Evolutionary conservation across 2,888 invertebrate genomes (phyloP).

Genomic region (Machimus atricapillus): DNA sequence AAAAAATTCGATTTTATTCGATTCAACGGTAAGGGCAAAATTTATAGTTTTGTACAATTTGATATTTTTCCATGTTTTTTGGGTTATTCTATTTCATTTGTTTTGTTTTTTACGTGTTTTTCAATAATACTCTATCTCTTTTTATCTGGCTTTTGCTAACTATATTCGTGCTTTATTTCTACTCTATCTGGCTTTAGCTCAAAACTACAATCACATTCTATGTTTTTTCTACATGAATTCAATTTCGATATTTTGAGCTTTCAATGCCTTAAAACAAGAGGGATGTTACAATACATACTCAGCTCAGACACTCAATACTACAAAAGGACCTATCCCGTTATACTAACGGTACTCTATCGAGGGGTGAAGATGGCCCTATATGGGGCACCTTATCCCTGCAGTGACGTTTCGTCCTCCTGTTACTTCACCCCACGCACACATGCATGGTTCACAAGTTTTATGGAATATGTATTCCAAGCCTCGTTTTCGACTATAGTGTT

Average conservation of each 20-base stretch:
- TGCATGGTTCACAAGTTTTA: not conserved
- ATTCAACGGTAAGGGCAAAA: slow-evolving; percentile 50
- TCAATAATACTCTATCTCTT: slow-evolving; percentile 22
- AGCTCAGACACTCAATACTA: not conserved
- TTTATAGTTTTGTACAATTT: not conserved
- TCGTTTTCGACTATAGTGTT: not conserved
- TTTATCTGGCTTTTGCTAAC: slow-evolving; percentile 6
- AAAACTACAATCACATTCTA: slow-evolving; percentile 19
- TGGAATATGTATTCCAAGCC: not conserved
- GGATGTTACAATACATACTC: not conserved
- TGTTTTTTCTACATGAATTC: slow-evolving; percentile 21
- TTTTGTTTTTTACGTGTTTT: not conserved
- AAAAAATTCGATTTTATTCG: slow-evolving; percentile 50
- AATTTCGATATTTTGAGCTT: slow-evolving; percentile 33
- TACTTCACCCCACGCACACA: not conserved
- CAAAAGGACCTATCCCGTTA: not conserved
- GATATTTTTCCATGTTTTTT: slow-evolving; percentile 18
- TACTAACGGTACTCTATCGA: not conserved
- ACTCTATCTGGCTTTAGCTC: not conserved
- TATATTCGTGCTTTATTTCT: slow-evolving; percentile 8
- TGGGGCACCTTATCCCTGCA: slow-evolving; percentile 16
- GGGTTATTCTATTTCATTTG: not conserved
- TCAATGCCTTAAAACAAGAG: not conserved
- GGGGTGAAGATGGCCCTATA: not conserved
- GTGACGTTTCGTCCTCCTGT: slow-evolving; percentile 20